Base-by-base conservation (phyloP, 2,888 invertebrate genomes). In the Eupithecia exiguata region DNA sequence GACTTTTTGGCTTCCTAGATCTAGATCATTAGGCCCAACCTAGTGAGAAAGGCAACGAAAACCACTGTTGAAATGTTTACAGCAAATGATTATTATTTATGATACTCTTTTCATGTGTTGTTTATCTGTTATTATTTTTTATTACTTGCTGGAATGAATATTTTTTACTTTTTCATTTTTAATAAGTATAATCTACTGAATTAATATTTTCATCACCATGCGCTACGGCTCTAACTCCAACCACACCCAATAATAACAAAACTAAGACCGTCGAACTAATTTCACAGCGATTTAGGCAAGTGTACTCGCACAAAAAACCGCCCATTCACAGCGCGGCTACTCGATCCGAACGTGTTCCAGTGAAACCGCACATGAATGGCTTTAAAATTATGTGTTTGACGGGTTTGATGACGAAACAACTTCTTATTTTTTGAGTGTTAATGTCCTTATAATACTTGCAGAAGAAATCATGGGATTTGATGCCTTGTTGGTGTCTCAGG, bases 231-330 rank as follows among this genome's bases (percentile, higher is more conserved):
- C n/a, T 16, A 7, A 70, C 77, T 85, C 3, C 0, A 18, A 71
- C 89, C 87, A 16, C 79, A 79, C 84, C 76, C 25, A 49, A 71
- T 74, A 16, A 73, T 73, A 83, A 83, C 83, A 84, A 84, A 84
- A 84, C 85, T 72, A 79, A 76, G 75, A 81, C 83, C 84, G 83
- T 79, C 86, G 84, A 93, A 91, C 89, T 93, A 92, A 92, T 93
- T 93, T 93, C 93, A 93, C 93, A 92, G 84, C 84, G 93, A 94
- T 94, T 94, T 92, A 87, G 91, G 85, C 92, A 92, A 94, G 93
- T 93, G 93, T 91, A 90, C 88, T 86, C 78, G 83, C 79, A 87
- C 90, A 91, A 93, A 94, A 94, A 92, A 88, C 82, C 72, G 69
- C 69, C 92, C 93, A 94, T 94, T 94, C 93, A 94, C 91, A 76